Evolutionary conservation across 2,797 vertebrate genomes (phyloP).

Genomic region (Gephyroberyx darwinii): DNA sequence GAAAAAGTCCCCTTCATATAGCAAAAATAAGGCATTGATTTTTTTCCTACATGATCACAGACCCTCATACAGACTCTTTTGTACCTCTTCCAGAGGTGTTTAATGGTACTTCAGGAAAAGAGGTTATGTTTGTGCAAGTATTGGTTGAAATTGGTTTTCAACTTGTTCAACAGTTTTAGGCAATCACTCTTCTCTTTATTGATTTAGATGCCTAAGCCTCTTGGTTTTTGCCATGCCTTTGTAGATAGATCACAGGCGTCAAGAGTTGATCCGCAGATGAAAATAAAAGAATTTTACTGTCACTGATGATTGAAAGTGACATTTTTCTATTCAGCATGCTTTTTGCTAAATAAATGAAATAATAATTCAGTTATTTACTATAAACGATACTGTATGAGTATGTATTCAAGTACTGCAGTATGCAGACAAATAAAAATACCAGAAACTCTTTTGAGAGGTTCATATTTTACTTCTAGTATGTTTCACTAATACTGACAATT

Average conservation of each 20-base stretch:
- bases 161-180: constrained; percentile 67
- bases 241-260: constrained; percentile 72
- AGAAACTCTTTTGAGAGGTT: constrained; percentile 79
- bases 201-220: constrained; percentile 83
- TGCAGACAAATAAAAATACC: constrained; percentile 83
- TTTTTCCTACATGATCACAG: constrained; percentile 25
- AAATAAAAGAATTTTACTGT: constrained; percentile 65
- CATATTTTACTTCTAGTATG: constrained; percentile 76
- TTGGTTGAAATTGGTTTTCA: constrained; percentile 62
- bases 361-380: constrained; percentile 85
- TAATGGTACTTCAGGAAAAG: constrained; percentile 63
- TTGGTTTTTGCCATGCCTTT: constrained; percentile 74
- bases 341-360: constrained; percentile 86
- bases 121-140: constrained; percentile 62
- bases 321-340: constrained; percentile 85
- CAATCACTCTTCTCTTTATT: constrained; percentile 81
- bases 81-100: constrained; percentile 55
- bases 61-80: constrained; percentile 41
- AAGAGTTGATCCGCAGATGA: constrained; percentile 61
- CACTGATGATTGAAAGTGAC: constrained; percentile 71
- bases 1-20: constrained; percentile 31
- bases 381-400: constrained; percentile 87
- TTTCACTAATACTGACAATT: constrained; percentile 74
- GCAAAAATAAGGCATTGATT: constrained; percentile 50
- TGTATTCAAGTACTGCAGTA: constrained; percentile 85